A percentile compares a stretch with the other conserved stretches of the same genome.
phyloP scores from a whole-genome alignment of 23 tunicate species.

The Diplosoma virens region DNA sequence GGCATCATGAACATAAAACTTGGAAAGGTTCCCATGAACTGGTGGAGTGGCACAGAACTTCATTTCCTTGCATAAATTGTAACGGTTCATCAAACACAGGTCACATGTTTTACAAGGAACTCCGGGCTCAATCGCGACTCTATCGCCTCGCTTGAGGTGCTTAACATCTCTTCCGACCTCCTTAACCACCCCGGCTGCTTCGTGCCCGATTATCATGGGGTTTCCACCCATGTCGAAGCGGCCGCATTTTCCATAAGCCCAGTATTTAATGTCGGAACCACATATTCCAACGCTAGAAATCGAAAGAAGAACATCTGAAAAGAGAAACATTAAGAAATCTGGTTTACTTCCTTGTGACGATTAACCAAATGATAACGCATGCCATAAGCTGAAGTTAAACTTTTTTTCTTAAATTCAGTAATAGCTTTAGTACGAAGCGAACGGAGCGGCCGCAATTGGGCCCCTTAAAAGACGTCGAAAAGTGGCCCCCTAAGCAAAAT shows the following conservation, averaged over 20 bases:
- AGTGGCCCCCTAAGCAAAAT: too few relatives aligned
- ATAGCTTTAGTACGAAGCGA: too few relatives aligned
- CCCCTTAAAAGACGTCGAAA: too few relatives aligned
- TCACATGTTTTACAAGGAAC: slow-evolving; percentile 82
- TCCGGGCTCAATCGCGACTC: slow-evolving; percentile 93
- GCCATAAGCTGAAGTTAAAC: too few relatives aligned
- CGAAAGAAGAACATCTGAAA: slow-evolving; percentile 61
- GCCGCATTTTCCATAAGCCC: slow-evolving; percentile 97
- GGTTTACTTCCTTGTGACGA: too few relatives aligned
- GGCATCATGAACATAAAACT: slow-evolving; percentile 76
- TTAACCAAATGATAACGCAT: too few relatives aligned
- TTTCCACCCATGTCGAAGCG: slow-evolving; percentile 71
- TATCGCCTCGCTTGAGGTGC: slow-evolving; percentile 64
- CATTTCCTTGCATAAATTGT: slow-evolving; percentile 79
- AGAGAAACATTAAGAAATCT: background rate
- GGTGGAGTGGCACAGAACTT: slow-evolving; percentile 95
- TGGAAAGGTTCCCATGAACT: slow-evolving; percentile 83
- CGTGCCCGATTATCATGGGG: slow-evolving; percentile 93
- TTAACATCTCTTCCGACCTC: slow-evolving; percentile 56
- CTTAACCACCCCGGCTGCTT: slow-evolving; percentile 68
- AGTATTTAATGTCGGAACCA: slow-evolving; percentile 89
- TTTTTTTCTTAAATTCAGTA: too few relatives aligned
- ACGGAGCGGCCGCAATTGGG: too few relatives aligned
- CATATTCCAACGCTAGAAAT: slow-evolving; percentile 86
- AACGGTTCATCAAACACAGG: slow-evolving; percentile 55